phyloP scores from a whole-genome alignment of 2,113 vertebrate genomes.

The Cebus imitator region DNA sequence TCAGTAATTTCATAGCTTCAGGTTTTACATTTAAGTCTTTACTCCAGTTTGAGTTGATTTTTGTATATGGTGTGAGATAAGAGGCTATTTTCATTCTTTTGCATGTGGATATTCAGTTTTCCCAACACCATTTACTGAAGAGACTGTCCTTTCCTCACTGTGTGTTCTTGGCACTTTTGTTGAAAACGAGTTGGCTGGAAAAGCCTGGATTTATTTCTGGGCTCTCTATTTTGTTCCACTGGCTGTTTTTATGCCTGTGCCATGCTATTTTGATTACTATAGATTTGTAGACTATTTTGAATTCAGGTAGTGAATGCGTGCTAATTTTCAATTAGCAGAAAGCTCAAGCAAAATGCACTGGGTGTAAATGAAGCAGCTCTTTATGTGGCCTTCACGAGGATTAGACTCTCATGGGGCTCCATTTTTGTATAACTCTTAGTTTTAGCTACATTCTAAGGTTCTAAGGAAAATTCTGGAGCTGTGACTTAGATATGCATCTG shows the following conservation, averaged over 20 bases:
- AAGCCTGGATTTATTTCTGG: background rate
- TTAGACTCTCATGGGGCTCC: background rate
- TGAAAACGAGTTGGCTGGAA: background rate
- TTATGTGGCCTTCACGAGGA: background rate
- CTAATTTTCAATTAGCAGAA: slow-evolving; percentile 1
- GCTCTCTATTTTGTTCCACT: background rate
- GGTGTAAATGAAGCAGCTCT: background rate
- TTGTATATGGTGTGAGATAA: background rate
- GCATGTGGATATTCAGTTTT: background rate
- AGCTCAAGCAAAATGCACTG: background rate
- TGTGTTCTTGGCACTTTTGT: background rate
- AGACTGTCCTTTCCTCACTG: background rate
- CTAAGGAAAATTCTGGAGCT: background rate
- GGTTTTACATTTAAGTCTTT: background rate
- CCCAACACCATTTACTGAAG: background rate
- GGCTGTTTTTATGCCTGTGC: background rate
- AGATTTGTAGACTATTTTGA: background rate
- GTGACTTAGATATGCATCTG: background rate
- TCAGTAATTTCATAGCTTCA: background rate
- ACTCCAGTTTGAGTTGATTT: background rate
- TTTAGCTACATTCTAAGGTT: background rate
- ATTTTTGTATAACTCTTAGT: background rate
- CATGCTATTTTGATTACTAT: background rate
- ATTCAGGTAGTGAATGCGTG: background rate
- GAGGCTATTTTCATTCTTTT: background rate